Percentiles rank a stretch among this genome's conserved stretches.
Evolutionary conservation across 1,140 invertebrate genomes (phyloP).

Genomic region (Formica selysi): DNA sequence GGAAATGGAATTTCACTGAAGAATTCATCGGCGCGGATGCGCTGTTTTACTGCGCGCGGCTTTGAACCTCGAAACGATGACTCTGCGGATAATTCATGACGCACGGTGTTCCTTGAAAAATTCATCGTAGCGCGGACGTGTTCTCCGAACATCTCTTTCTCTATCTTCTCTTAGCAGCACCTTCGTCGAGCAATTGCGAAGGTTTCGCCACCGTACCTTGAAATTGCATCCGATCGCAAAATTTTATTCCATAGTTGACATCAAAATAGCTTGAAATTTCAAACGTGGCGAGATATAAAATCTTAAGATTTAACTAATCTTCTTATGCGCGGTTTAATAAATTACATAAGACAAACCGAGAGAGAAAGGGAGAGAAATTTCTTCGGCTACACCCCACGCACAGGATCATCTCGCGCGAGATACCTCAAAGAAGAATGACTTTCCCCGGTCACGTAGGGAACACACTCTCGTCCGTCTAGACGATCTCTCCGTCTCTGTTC

Average conservation of each 20-base stretch:
- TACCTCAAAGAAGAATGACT: conserved; percentile 73
- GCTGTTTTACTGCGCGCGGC: conserved; percentile 61
- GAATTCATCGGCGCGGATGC: conserved; percentile 69
- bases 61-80: conserved; percentile 61
- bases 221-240: conserved; percentile 20
- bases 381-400: not conserved
- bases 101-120: conserved; percentile 54
- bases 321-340: not conserved
- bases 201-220: conserved; percentile 7
- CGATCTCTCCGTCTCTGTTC: conserved; percentile 58
- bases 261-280: not conserved
- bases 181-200: conserved; percentile 32
- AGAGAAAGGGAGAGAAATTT: not conserved
- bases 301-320: not conserved
- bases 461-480: conserved; percentile 74
- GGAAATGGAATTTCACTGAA: conserved; percentile 68
- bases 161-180: conserved; percentile 7
- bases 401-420: conserved; percentile 73
- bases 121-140: conserved; percentile 50
- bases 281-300: not conserved
- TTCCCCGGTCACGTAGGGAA: conserved; percentile 79
- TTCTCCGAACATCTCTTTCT: conserved; percentile 35
- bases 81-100: conserved; percentile 58
- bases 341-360: not conserved
- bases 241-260: not conserved